Evolutionary conservation across 2,113 vertebrate species (phyloP).

Genomic region (Heterochromis multidens): DNA sequence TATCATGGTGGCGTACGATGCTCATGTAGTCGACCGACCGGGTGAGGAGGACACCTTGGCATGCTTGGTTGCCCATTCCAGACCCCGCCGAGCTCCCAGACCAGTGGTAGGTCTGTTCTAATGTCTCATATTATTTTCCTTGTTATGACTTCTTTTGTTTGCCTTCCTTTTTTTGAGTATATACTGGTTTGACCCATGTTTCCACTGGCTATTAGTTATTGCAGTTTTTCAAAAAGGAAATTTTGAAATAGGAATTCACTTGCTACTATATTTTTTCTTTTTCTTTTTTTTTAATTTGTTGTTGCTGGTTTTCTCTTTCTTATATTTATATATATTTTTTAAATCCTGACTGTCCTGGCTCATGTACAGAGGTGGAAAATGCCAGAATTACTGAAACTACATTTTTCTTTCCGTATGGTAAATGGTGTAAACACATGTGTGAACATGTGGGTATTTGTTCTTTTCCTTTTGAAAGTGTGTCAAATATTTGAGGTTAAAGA

Average conservation of each 20-base stretch:
- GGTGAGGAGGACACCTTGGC: conserved; percentile 88
- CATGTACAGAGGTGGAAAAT: neutral
- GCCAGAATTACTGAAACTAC: neutral
- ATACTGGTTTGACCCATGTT: neutral
- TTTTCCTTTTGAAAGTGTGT: neutral
- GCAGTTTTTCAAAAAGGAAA: neutral
- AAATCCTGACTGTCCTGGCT: neutral
- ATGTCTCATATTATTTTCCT: neutral
- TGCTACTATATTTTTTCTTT: neutral
- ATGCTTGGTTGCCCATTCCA: conserved; percentile 88
- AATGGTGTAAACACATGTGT: neutral
- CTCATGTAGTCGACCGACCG: conserved; percentile 91
- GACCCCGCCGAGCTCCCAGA: conserved; percentile 86
- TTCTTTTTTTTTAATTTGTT: neutral
- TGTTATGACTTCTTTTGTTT: neutral
- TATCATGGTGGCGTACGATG: conserved; percentile 91
- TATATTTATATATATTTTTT: neutral
- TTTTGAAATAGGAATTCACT: neutral
- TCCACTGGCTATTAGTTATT: fast-evolving
- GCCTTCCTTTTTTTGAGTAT: neutral
- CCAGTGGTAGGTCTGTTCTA: conserved; percentile 83
- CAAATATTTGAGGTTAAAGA: conserved; percentile 12
- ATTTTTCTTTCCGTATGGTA: neutral
- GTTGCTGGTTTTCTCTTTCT: neutral
- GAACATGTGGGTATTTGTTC: neutral